A percentile compares a stretch with the other conserved stretches of the same genome.
phyloP scores from a whole-genome alignment of 2,888 invertebrate species.

The Conus canariensis region DNA sequence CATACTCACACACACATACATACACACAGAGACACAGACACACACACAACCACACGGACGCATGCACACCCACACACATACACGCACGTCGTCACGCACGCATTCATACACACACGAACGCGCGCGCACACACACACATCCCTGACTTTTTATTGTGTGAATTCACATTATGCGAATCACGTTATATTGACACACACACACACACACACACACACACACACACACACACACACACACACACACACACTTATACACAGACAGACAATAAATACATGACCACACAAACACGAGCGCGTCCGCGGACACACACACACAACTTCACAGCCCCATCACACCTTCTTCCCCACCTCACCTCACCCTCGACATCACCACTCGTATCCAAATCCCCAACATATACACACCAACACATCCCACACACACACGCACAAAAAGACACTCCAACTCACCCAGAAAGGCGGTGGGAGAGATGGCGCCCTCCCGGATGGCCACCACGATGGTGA shows the following conservation, averaged over 20 bases:
- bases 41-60: too few relatives aligned
- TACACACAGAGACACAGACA: too few relatives aligned
- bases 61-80: too few relatives aligned
- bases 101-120: too few relatives aligned
- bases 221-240: background rate
- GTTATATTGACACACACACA: too few relatives aligned
- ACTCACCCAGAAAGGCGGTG: slow-evolving; percentile 78
- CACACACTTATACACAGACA: background rate
- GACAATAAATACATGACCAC: too few relatives aligned
- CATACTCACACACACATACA: too few relatives aligned
- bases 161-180: too few relatives aligned
- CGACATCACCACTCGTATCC: background rate
- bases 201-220: background rate
- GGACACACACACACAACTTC: background rate
- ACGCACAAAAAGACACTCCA: background rate
- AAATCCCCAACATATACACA: background rate
- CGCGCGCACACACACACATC: too few relatives aligned
- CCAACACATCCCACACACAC: background rate
- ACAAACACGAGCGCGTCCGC: background rate
- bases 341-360: background rate
- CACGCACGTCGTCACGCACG: too few relatives aligned
- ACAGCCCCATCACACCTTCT: background rate
- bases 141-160: too few relatives aligned
- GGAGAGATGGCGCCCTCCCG: slow-evolving; percentile 78
- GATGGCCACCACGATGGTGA: slow-evolving; percentile 78